phyloP scores from a whole-genome alignment of 2,888 invertebrate species.

The Leptothorax acervorum region DNA sequence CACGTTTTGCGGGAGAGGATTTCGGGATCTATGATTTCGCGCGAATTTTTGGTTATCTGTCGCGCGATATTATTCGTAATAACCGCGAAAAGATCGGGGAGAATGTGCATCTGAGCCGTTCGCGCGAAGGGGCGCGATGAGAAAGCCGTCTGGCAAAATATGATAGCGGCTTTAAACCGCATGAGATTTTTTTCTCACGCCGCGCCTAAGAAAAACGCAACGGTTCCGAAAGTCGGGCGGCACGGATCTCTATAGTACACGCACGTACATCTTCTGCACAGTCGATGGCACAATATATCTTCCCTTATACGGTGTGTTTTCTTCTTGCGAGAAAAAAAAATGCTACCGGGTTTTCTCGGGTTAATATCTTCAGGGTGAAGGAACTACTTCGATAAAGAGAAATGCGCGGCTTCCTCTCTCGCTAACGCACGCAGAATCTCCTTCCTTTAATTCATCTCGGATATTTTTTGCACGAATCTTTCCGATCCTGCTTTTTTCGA shows the following conservation, averaged over 20 bases:
- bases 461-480: neutral
- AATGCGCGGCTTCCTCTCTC: neutral
- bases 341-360: neutral
- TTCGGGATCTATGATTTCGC: constrained; percentile 35
- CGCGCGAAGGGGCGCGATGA: neutral
- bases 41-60: neutral
- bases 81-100: constrained; percentile 9
- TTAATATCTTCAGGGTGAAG: constrained; percentile 7
- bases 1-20: constrained; percentile 3
- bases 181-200: constrained; percentile 9
- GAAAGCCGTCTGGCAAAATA: constrained; percentile 43
- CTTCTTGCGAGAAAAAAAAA: neutral
- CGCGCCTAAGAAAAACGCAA: constrained; percentile 26
- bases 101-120: neutral
- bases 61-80: constrained; percentile 38
- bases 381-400: neutral
- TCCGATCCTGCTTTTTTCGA: neutral
- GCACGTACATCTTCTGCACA: neutral
- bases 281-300: constrained; percentile 37
- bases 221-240: neutral
- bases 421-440: neutral
- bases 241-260: neutral
- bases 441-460: neutral
- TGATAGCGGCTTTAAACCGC: constrained; percentile 44
- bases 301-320: neutral